Conservation (phyloP, 2,113 vertebrate species). For the Pteronura brasiliensis region DNA sequence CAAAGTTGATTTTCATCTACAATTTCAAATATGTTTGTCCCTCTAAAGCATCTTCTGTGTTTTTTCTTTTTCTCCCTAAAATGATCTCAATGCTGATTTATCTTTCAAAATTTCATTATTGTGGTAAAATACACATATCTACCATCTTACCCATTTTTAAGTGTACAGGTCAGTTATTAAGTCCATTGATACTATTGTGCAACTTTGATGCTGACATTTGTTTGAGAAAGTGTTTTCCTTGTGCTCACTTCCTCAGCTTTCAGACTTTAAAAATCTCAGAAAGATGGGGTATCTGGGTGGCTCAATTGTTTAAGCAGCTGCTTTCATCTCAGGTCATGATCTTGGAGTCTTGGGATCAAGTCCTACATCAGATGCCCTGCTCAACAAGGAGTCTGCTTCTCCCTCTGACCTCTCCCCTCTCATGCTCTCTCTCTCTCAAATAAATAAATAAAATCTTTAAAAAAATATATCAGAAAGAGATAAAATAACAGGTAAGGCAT, state of each 20-base stretch:
- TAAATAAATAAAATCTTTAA: no score
- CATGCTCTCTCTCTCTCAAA: no score
- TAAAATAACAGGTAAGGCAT: neutral
- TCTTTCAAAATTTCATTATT: neutral
- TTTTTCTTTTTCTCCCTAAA: neutral
- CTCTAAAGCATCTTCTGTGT: neutral
- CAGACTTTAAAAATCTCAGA: slow-evolving; percentile 37
- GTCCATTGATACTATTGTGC: neutral
- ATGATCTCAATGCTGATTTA: neutral
- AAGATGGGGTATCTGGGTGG: neutral
- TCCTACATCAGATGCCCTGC: no score
- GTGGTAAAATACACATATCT: neutral
- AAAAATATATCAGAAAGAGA: neutral
- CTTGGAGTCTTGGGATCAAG: no score
- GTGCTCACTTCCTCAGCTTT: neutral
- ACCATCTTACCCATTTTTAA: neutral
- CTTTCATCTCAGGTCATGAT: no score
- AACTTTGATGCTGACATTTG: neutral
- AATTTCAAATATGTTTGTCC: neutral
- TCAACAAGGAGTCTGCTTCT: no score
- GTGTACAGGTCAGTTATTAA: neutral
- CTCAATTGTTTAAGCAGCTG: no score
- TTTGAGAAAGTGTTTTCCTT: neutral
- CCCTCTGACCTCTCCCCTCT: no score
- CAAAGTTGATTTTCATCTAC: neutral